These are phyloP conservation scores for Hydropotes inermis DNA, from an alignment of 2,113 vertebrate genomes.

Conservation along the genomic window DNA sequence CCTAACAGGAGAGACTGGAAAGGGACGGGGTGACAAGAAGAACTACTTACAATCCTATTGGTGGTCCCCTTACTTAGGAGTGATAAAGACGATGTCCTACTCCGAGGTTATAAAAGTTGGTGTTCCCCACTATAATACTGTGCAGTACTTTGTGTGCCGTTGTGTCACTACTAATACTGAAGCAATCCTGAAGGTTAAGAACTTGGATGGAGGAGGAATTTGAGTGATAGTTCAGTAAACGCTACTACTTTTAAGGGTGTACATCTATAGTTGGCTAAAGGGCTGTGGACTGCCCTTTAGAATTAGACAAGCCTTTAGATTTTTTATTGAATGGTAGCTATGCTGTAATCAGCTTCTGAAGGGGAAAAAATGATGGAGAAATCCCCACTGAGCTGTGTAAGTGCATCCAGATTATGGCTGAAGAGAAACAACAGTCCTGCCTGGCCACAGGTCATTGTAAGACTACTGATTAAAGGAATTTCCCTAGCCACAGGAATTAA, in stretches of 20 bases:
- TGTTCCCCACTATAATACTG: neutral
- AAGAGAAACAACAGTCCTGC: neutral
- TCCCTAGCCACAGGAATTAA: neutral
- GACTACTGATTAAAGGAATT: neutral
- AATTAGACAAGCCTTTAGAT: neutral
- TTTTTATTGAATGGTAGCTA: neutral
- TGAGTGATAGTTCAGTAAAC: slow-evolving; percentile 16
- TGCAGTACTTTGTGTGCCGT: neutral
- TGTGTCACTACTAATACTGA: neutral
- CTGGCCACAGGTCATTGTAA: neutral
- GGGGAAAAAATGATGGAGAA: neutral
- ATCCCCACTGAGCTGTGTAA: neutral
- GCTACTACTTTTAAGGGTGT: neutral
- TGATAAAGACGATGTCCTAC: neutral
- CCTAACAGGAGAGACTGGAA: neutral
- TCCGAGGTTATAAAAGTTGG: neutral
- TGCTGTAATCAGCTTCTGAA: neutral
- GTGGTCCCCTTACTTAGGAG: neutral
- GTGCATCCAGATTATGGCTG: neutral
- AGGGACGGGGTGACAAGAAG: neutral
- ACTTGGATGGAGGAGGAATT: slow-evolving; percentile 32
- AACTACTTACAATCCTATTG: neutral
- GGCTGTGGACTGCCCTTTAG: neutral
- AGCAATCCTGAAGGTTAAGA: slow-evolving; percentile 26
- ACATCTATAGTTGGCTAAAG: neutral